phyloP scores from a whole-genome alignment of 2,888 invertebrate genomes.

The Sphinx pinastri region DNA sequence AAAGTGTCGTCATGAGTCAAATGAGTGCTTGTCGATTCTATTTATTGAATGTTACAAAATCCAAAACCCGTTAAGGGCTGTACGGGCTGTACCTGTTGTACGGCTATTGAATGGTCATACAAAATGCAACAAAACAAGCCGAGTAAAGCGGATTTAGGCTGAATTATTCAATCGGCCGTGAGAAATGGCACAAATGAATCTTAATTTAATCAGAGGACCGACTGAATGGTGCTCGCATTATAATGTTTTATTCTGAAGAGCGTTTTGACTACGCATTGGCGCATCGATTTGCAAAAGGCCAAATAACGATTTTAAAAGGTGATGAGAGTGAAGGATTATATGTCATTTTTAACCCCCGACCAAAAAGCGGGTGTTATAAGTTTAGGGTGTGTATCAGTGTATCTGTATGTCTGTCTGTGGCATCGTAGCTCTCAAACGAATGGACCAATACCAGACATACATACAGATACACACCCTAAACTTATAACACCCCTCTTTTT shows the following conservation, averaged over 20 bases:
- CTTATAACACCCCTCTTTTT: no score
- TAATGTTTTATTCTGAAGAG: slow-evolving; percentile 1
- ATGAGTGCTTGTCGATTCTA: no score
- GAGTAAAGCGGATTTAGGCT: slow-evolving; percentile 2
- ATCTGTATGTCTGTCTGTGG: no score
- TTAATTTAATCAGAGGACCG: slow-evolving; percentile 19
- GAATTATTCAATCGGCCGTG: slow-evolving; percentile 21
- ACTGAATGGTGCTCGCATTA: slow-evolving; percentile 8
- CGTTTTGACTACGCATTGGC: background rate
- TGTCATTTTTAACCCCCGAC: no score
- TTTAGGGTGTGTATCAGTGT: no score
- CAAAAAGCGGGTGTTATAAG: no score
- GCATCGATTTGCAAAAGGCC: background rate
- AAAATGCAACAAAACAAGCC: slow-evolving; percentile 15
- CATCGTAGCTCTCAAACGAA: no score
- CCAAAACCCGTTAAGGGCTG: background rate
- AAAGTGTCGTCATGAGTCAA: no score
- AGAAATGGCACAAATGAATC: slow-evolving; percentile 21
- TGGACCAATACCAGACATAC: no score
- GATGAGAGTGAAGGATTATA: no score
- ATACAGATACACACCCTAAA: no score
- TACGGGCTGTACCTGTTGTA: background rate
- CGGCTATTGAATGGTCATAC: background rate
- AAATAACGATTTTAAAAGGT: background rate
- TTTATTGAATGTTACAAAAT: background rate